Base-by-base conservation (phyloP, 2,888 invertebrate species). In the Galeruca laticollis region DNA sequence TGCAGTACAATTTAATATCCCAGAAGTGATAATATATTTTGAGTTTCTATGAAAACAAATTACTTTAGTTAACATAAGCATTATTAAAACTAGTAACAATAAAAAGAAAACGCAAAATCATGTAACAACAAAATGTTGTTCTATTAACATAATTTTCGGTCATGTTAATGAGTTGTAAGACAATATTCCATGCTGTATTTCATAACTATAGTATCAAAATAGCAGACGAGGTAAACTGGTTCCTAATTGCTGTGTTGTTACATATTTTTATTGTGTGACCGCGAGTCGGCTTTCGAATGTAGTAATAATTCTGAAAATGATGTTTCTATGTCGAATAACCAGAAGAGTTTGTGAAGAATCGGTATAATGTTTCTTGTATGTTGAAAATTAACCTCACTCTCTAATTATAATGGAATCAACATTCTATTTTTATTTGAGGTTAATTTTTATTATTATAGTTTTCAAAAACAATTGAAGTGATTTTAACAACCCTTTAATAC, bases 181-280 rank as follows among this genome's bases (percentile, higher is more conserved):
- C 56, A 15, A 57, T 57, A 57, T 56, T 33, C 56, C 33, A 15
- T 56, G n/a, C 33, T 33, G n/a, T 18, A 18, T 57, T 57, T 35
- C 35, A 57, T 57, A 35, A 56, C 56, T 10, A 56, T 56, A 35
- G 33, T 33, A 56, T 31, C 31, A n/a, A 69, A 62, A 70, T 43
- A 49, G 11, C 62, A 61, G 43, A 59, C 66, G 70, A 71, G 71
- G 71, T 59, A 51, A 71, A 69, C 71, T 26, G 69, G 68, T 71
- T 71, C 60, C 31, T 69, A 69, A 71, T 69, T 68, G 18, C 61
- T 61, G 54, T 61, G 60, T 47, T 51, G 52, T 66, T 68, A 62
- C 52, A 62, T 52, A 52, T 62, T 62, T 62, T 62, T 62, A 62
- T 62, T 26, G 65, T 66, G 68, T 68, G 57, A 71, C 71, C 60